Conservation (phyloP, 2,797 vertebrate species). For the Babyrousa celebensis region DNA sequence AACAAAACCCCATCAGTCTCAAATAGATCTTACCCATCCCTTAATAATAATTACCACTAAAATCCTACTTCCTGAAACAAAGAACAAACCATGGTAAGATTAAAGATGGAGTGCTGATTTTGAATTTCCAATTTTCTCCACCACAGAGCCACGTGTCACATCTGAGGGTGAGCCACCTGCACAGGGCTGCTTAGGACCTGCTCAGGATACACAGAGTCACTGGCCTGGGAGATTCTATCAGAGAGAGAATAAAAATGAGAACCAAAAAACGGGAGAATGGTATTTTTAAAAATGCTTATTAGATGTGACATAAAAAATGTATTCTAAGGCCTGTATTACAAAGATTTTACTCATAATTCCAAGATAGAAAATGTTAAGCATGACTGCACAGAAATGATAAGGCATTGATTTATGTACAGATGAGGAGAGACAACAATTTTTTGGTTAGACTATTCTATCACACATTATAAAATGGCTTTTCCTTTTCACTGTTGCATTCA, state of each 20-base stretch:
- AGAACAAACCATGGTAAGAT: neutral
- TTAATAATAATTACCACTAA: neutral
- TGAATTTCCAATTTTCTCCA: slow-evolving; percentile 55
- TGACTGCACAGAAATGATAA: slow-evolving; percentile 83
- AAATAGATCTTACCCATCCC: neutral
- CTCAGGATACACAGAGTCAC: neutral
- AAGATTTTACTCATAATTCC: slow-evolving; percentile 75
- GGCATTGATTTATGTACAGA: slow-evolving; percentile 78
- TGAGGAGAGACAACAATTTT: slow-evolving; percentile 66
- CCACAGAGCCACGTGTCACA: neutral
- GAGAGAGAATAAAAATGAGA: slow-evolving; percentile 54
- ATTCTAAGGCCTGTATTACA: slow-evolving; percentile 59
- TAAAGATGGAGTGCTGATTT: slow-evolving; percentile 18
- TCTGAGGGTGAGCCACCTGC: neutral
- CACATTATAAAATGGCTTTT: slow-evolving; percentile 73
- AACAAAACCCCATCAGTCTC: slow-evolving; percentile 20
- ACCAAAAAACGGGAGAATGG: slow-evolving; percentile 13
- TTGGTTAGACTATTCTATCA: slow-evolving; percentile 76
- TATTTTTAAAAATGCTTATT: slow-evolving; percentile 72
- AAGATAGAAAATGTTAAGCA: slow-evolving; percentile 77
- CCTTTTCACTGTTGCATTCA: slow-evolving; percentile 76
- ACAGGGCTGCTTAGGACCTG: neutral
- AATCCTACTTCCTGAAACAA: neutral
- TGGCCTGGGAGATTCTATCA: slow-evolving; percentile 1
- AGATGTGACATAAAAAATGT: slow-evolving; percentile 70